Evolutionary conservation across 2,888 invertebrate genomes (phyloP).

Genomic region (Thecocarcelia acutangulata): DNA sequence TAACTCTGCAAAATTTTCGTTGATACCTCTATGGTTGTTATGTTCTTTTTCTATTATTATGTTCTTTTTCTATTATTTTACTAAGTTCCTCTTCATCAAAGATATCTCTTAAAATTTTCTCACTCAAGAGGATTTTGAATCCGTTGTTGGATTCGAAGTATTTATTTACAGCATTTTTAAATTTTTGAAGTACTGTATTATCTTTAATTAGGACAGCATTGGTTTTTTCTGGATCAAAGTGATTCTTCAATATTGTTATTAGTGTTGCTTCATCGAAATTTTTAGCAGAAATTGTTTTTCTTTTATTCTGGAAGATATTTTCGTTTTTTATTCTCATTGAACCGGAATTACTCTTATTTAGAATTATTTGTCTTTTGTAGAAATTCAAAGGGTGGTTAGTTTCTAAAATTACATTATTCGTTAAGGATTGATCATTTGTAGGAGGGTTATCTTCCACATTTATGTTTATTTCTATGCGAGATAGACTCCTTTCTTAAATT

Average conservation of each 20-base stretch:
- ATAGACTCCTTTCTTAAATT: conserved; percentile 28
- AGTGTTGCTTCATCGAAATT: conserved; percentile 26
- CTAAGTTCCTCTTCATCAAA: neutral
- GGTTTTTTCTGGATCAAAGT: conserved; percentile 17
- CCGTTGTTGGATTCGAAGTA: neutral
- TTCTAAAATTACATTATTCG: conserved; percentile 27
- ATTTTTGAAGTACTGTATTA: conserved; percentile 6
- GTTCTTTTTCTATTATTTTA: neutral
- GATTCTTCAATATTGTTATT: conserved; percentile 27
- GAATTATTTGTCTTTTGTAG: conserved; percentile 32
- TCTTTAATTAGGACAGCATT: conserved; percentile 2
- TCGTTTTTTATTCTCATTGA: conserved; percentile 38
- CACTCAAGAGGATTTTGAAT: neutral
- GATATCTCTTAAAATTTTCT: conserved; percentile 11
- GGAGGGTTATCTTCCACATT: conserved; percentile 6
- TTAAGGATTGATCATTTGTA: conserved; percentile 14
- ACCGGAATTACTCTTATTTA: conserved; percentile 22
- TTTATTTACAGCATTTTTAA: conserved; percentile 16
- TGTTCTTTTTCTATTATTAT: no score
- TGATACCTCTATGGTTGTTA: no score
- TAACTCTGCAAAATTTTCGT: neutral
- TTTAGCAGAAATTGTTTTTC: conserved; percentile 34
- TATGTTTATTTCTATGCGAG: conserved; percentile 32
- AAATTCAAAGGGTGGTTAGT: conserved; percentile 36
- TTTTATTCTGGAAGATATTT: neutral